Evolutionary conservation across 2,797 vertebrate species (phyloP).

Genomic region (Phalloptychus januarius): DNA sequence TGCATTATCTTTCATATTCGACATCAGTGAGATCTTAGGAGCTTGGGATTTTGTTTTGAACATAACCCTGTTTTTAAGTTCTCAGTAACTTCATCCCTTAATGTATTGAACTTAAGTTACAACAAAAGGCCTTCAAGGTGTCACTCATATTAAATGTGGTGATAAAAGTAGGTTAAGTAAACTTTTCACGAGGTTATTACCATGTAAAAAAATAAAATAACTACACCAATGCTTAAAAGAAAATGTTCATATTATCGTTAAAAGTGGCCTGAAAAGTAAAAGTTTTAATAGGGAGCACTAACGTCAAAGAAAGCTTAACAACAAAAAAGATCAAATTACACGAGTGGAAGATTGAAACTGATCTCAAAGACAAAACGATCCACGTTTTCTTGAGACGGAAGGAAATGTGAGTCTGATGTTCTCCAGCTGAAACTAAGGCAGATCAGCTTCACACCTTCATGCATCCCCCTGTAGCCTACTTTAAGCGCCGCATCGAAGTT

Average conservation of each 20-base stretch:
- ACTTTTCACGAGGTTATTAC: too few species aligned
- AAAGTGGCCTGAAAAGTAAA: not conserved
- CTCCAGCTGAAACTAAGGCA: not conserved
- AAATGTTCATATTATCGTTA: not conserved
- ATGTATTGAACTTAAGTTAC: too few species aligned
- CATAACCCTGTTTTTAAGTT: not conserved
- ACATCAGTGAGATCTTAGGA: not conserved
- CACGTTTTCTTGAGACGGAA: not conserved
- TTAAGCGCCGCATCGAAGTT: slow-evolving; percentile 52
- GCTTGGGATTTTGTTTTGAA: not conserved
- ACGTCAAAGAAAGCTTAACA: not conserved
- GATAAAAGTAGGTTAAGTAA: not conserved
- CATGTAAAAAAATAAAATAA: too few species aligned
- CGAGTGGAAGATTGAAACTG: not conserved
- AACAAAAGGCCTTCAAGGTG: too few species aligned
- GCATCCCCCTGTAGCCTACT: not conserved
- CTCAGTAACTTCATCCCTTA: not conserved
- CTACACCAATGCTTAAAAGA: not conserved
- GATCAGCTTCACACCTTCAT: not conserved
- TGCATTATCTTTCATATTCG: too few species aligned
- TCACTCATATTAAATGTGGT: too few species aligned
- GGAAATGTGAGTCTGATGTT: not conserved
- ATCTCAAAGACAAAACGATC: not conserved
- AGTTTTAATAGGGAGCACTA: not conserved
- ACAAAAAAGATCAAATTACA: not conserved